Percentiles rank a stretch among this genome's conserved stretches.
Conservation (phyloP, 2,797 vertebrate species). For the Amblyopsis hoosieri region DNA sequence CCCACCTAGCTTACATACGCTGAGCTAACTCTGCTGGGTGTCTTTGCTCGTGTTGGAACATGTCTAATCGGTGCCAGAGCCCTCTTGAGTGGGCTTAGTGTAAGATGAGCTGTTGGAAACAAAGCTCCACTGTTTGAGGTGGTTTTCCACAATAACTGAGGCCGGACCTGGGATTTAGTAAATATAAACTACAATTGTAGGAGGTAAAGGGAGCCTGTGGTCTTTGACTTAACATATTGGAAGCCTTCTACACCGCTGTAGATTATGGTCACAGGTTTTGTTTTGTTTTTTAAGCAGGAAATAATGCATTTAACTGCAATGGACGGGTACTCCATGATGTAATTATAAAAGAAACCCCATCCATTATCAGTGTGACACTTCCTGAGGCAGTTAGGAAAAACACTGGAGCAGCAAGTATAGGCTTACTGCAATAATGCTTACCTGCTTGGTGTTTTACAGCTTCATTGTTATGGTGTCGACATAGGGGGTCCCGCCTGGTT, state of each 20-base stretch:
- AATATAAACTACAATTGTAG: conserved; percentile 24
- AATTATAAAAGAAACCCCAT: conserved; percentile 1
- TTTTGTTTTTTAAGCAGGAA: conserved; percentile 24
- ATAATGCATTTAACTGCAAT: conserved; percentile 1
- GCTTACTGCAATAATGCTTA: conserved; percentile 34
- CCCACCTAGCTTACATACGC: conserved; percentile 22
- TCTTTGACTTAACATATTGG: conserved; percentile 24
- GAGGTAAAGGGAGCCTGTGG: conserved; percentile 15
- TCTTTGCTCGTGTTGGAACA: conserved; percentile 54
- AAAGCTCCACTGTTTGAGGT: conserved; percentile 40
- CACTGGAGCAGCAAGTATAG: conserved; percentile 26
- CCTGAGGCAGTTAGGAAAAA: conserved; percentile 27
- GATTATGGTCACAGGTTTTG: conserved; percentile 18
- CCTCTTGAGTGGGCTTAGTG: conserved; percentile 43
- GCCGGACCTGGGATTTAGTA: conserved; percentile 15
- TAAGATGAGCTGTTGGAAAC: conserved; percentile 50
- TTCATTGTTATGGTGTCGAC: conserved; percentile 51
- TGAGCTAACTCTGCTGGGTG: conserved; percentile 34
- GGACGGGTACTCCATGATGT: conserved; percentile 30
- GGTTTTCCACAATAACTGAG: conserved; percentile 46
- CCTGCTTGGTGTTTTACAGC: conserved; percentile 22
- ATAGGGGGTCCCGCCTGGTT: conserved; percentile 26
- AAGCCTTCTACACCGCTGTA: too few relatives aligned
- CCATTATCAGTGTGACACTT: conserved; percentile 7
- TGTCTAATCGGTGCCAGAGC: conserved; percentile 33